These are phyloP conservation scores for Tetraneura akinire DNA, from an alignment of 1,140 invertebrate genomes.

Conservation along the genomic window DNA sequence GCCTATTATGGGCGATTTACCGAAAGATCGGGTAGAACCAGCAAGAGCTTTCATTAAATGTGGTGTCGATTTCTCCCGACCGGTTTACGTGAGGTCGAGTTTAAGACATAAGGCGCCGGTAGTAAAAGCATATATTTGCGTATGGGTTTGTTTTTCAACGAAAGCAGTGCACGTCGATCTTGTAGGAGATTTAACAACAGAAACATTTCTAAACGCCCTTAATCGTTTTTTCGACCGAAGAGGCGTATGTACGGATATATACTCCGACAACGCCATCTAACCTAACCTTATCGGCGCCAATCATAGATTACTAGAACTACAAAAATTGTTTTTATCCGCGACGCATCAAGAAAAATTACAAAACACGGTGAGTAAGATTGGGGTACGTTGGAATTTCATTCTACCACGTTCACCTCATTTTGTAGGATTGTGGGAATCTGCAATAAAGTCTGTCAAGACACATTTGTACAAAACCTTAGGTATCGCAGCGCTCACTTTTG, in stretches of 20 bases:
- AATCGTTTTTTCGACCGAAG: constrained; percentile 56
- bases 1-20: constrained; percentile 57
- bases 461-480: background rate
- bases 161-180: constrained; percentile 58
- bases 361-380: background rate
- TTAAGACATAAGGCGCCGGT: constrained; percentile 48
- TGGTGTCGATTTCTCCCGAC: constrained; percentile 60
- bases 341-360: background rate
- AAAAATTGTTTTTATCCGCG: constrained; percentile 32
- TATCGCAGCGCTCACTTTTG: constrained; percentile 54
- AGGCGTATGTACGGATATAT: constrained; percentile 34
- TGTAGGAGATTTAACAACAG: constrained; percentile 55
- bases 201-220: constrained; percentile 57
- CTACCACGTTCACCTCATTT: constrained; percentile 28
- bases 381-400: constrained; percentile 22
- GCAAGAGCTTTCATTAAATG: constrained; percentile 55
- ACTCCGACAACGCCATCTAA: constrained; percentile 52
- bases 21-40: constrained; percentile 55
- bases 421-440: constrained; percentile 56
- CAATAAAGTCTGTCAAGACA: constrained; percentile 54
- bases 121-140: constrained; percentile 59
- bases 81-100: constrained; percentile 58
- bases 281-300: constrained; percentile 53
- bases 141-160: constrained; percentile 56
- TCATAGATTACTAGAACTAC: constrained; percentile 12